Base-by-base conservation (phyloP, 2,888 invertebrate species). In the Apomyelois bistriatella region DNA sequence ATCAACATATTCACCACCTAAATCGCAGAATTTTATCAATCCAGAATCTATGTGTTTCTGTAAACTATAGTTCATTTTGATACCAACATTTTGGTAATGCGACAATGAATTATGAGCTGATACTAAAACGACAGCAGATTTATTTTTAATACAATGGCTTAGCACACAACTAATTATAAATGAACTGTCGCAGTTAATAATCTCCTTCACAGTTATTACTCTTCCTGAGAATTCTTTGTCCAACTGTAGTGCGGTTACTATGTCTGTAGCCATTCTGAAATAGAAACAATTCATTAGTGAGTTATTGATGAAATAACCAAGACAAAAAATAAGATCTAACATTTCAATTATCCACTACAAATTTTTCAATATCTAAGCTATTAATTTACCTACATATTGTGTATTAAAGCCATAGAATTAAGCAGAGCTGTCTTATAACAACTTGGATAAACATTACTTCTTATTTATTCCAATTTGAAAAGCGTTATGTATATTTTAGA, bases 61-160 rank as follows among this genome's bases (percentile, higher is more conserved):
- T 32, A 95, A 79, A 74, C 95, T 95, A 69, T 94, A 95, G 48
- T 95, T 95, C 69, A 95, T 88, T 66, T 94, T 93, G 69, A 94
- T 92, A 10, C 95, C 94, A 35, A 95, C 92, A 79, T 93, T 94
- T 56, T 94, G 93, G 68, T 95, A 96, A 72, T 96, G 95, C 52
- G 92, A 91, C 47, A 94, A 85, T 1, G 94, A 92, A 67, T 95
- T 94, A 72, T 95, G 95, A 56, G 94, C 87, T 48, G 93, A 92
- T 48, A 95, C 84, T 47, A 95, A 80, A 63, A 95, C 86, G 5
- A 94, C 80, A 51, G 91, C 91, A 53, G 90, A 82, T 56, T 92
- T 92, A 57, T 92, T 92, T 62, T 92, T 92, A 48, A 93, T 73
- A 35, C 93, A 92, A 63, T 94, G 91, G 0, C 92, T 91, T 48